Conservation (phyloP, 2,113 vertebrate genomes). For the Synodontis membranacea region DNA sequence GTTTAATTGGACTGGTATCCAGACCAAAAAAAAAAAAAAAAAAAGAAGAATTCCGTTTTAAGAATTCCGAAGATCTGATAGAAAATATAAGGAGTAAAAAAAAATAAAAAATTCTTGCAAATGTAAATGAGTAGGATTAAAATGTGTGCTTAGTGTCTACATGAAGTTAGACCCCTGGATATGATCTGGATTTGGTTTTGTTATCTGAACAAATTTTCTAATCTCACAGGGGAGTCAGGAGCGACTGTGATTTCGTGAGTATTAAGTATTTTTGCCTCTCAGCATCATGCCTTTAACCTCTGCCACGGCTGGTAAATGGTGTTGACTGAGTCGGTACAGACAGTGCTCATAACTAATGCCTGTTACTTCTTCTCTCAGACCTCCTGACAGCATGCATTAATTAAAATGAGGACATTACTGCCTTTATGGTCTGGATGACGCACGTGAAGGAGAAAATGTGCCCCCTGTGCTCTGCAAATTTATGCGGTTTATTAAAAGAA, state of each 20-base stretch:
- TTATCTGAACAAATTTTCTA: neutral
- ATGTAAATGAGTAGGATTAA: neutral
- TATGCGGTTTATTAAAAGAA: conserved; percentile 54
- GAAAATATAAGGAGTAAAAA: neutral
- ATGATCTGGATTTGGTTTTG: neutral
- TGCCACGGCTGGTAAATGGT: neutral
- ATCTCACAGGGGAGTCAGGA: neutral
- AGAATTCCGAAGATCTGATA: neutral
- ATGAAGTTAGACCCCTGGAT: neutral
- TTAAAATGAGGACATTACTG: conserved; percentile 26
- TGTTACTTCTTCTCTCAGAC: neutral
- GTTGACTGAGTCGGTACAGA: conserved; percentile 7
- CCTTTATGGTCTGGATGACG: neutral
- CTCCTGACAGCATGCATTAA: conserved; percentile 23
- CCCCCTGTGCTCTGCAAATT: neutral
- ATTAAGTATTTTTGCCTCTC: neutral
- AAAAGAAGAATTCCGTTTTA: neutral
- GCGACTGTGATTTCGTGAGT: neutral
- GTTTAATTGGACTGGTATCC: neutral
- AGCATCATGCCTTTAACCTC: neutral
- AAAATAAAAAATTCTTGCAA: too few species aligned
- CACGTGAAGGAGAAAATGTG: neutral
- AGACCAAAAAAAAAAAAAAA: too few species aligned
- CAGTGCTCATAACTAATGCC: conserved; percentile 14
- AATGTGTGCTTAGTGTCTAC: neutral